phyloP scores from a whole-genome alignment of 1,140 invertebrate genomes.

The Portunus trituberculatus region DNA sequence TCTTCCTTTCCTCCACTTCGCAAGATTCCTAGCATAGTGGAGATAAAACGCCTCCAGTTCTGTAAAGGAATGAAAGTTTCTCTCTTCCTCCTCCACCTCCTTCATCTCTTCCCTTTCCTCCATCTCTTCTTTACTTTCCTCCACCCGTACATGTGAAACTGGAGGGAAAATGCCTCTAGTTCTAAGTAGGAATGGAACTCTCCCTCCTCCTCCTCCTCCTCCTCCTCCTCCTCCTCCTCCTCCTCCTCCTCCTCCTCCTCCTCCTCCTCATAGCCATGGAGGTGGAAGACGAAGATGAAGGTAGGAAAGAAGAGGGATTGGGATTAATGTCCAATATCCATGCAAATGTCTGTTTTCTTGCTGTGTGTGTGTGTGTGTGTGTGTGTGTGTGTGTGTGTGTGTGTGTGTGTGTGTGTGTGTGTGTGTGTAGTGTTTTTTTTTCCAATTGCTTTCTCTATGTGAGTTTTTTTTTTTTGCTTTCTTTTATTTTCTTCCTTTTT shows the following conservation, averaged over 20 bases:
- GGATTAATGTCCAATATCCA: too few species aligned
- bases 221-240: conserved; percentile 13
- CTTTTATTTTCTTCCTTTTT: background rate
- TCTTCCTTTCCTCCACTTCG: background rate
- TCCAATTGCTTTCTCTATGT: too few species aligned
- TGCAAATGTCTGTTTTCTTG: too few species aligned
- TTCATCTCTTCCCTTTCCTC: background rate
- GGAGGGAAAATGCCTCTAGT: too few species aligned
- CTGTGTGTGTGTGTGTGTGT: too few species aligned
- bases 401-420: too few species aligned
- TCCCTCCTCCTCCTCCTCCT: background rate
- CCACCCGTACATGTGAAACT: background rate
- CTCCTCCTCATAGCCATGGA: background rate
- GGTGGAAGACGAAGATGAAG: too few species aligned
- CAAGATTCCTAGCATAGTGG: background rate
- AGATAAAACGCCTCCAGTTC: too few species aligned
- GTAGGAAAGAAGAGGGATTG: too few species aligned
- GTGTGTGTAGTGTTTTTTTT: too few species aligned
- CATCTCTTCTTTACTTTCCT: background rate
- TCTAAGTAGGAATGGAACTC: background rate
- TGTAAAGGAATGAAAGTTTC: background rate
- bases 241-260: background rate
- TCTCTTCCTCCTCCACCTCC: background rate
- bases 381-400: too few species aligned
- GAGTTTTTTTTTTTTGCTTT: background rate